Conservation (phyloP, 2,113 vertebrate species). For the Rhombomys opimus region DNA sequence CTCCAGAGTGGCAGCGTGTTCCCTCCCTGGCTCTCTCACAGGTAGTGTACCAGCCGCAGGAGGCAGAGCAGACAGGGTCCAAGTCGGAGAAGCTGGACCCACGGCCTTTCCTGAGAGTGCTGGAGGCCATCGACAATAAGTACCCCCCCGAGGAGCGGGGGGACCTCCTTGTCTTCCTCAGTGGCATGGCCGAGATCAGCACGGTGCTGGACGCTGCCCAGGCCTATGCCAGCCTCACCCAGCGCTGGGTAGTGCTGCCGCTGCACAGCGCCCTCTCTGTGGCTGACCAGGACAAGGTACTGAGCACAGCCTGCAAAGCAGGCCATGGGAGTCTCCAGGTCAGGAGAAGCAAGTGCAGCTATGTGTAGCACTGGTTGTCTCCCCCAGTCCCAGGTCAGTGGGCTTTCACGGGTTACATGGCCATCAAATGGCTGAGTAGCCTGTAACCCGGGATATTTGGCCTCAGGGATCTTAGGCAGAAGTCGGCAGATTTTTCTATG, state of each 20-base stretch:
- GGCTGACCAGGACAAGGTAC: conserved; percentile 94
- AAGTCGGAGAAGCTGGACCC: conserved; percentile 92
- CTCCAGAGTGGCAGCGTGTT: not conserved
- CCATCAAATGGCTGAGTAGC: not conserved
- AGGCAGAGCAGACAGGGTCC: conserved; percentile 82
- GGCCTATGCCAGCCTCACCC: conserved; percentile 89
- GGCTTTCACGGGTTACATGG: not conserved
- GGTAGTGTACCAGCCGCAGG: conserved; percentile 93
- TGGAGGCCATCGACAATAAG: conserved; percentile 94
- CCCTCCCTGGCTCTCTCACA: conserved; percentile 50
- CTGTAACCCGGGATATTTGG: not conserved
- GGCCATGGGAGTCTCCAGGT: fast-evolving
- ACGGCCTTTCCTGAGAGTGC: conserved; percentile 91
- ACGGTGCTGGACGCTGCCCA: conserved; percentile 91
- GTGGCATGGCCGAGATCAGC: conserved; percentile 93
- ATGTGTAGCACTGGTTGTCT: fast-evolving
- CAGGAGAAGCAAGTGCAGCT: not conserved
- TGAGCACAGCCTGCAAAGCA: fast-evolving
- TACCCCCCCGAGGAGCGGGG: conserved; percentile 93
- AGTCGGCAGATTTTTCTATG: not conserved
- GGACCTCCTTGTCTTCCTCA: conserved; percentile 95
- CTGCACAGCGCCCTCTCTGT: conserved; percentile 95
- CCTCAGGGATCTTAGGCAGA: not conserved
- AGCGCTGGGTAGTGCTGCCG: conserved; percentile 93
- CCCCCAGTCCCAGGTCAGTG: not conserved